Evolutionary conservation across 2,888 invertebrate species (phyloP).

Genomic region (Gymnocheta viridis): DNA sequence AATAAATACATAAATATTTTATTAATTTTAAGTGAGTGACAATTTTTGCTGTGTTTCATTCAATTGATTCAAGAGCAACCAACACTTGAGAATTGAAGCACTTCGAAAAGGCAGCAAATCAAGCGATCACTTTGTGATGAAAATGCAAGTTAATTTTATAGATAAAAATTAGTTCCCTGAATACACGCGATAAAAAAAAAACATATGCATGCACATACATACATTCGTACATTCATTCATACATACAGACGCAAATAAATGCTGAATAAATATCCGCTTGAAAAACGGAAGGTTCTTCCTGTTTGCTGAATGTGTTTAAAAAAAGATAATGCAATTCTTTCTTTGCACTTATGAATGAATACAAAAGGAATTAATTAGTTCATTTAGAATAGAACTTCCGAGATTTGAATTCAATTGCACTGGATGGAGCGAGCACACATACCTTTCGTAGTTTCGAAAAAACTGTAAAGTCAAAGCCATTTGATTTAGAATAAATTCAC

Average conservation of each 20-base stretch:
- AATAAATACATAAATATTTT: no score
- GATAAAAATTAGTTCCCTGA: slow-evolving; percentile 8
- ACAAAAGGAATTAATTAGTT: no score
- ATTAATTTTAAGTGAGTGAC: background rate
- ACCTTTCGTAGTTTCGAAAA: slow-evolving; percentile 90
- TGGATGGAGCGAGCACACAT: background rate
- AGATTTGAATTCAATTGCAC: no score
- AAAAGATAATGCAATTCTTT: background rate
- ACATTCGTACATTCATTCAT: no score
- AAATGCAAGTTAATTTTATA: slow-evolving; percentile 17
- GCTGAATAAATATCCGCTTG: slow-evolving; percentile 44
- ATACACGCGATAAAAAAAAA: background rate
- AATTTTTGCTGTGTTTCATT: background rate
- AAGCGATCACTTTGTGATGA: background rate
- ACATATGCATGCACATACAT: background rate
- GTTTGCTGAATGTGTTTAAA: background rate
- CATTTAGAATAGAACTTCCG: no score
- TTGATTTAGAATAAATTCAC: slow-evolving; percentile 89
- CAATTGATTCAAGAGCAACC: background rate
- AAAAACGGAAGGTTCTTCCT: slow-evolving; percentile 42
- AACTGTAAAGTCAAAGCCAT: slow-evolving; percentile 89
- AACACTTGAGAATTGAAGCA: slow-evolving; percentile 26
- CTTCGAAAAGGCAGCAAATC: background rate
- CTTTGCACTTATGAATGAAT: no score
- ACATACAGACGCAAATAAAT: background rate